These are phyloP conservation scores for Hoplodrina blanda DNA, from an alignment of 2,888 invertebrate genomes.

Conservation along the genomic window DNA sequence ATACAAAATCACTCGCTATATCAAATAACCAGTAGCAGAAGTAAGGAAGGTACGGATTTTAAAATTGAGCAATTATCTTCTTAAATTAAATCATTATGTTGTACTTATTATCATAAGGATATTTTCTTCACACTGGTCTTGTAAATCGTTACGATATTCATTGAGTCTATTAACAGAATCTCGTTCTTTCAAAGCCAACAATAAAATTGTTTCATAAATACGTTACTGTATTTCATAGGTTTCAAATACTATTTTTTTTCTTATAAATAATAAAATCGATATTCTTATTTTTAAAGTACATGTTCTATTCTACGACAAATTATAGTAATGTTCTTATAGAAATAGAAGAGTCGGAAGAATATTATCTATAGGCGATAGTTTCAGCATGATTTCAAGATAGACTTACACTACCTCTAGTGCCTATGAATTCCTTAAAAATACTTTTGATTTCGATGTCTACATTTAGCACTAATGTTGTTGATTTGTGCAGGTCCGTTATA, in stretches of 20 bases:
- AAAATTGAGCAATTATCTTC: slow-evolving; percentile 88
- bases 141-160: slow-evolving; percentile 60
- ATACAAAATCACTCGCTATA: slow-evolving; percentile 26
- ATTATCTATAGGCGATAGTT: slow-evolving; percentile 67
- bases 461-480: slow-evolving; percentile 74
- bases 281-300: slow-evolving; percentile 82
- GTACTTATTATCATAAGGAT: slow-evolving; percentile 86
- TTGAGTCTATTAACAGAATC: slow-evolving; percentile 59
- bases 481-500: slow-evolving; percentile 60
- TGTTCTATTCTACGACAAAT: slow-evolving; percentile 90
- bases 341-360: slow-evolving; percentile 72
- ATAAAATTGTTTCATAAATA: slow-evolving; percentile 65
- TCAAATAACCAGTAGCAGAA: slow-evolving; percentile 38
- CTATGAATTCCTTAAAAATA: slow-evolving; percentile 68
- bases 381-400: slow-evolving; percentile 68
- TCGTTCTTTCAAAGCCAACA: slow-evolving; percentile 62
- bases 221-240: slow-evolving; percentile 68
- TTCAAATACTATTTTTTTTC: slow-evolving; percentile 71
- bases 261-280: slow-evolving; percentile 89
- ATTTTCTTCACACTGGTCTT: slow-evolving; percentile 68
- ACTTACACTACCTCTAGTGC: slow-evolving; percentile 63
- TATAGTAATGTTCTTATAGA: slow-evolving; percentile 68
- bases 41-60: slow-evolving; percentile 66
- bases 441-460: slow-evolving; percentile 76
- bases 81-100: slow-evolving; percentile 84